Conservation (phyloP, 2,888 invertebrate genomes). For the Steinernema carpocapsae region DNA sequence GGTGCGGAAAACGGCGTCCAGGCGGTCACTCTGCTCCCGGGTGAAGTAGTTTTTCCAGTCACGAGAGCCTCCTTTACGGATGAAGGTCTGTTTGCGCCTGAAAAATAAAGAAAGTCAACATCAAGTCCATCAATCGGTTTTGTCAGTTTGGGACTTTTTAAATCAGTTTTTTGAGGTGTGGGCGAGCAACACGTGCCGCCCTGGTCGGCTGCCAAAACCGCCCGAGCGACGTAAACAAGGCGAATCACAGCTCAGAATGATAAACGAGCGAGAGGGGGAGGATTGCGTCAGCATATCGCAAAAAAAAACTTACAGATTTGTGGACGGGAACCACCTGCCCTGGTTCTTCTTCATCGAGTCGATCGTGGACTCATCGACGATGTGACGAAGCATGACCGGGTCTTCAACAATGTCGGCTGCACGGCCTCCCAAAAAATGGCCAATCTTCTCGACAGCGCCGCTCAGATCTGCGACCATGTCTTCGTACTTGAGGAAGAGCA, state of each 20-base stretch:
- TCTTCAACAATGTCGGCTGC: conserved; percentile 56
- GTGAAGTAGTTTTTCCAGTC: conserved; percentile 68
- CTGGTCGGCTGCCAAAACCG: neutral
- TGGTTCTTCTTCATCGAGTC: conserved; percentile 68
- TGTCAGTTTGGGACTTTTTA: too few relatives aligned
- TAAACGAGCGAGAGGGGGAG: too few relatives aligned
- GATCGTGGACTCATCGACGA: conserved; percentile 59
- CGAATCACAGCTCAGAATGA: too few relatives aligned
- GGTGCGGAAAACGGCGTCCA: conserved; percentile 53
- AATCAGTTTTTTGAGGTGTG: too few relatives aligned
- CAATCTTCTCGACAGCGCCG: conserved; percentile 57
- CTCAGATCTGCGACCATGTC: conserved; percentile 62
- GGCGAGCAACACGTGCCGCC: neutral
- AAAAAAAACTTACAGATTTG: conserved; percentile 49
- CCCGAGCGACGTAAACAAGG: neutral
- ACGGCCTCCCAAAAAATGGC: conserved; percentile 61
- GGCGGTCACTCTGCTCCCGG: conserved; percentile 60
- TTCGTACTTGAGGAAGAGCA: conserved; percentile 64
- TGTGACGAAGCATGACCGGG: conserved; percentile 45
- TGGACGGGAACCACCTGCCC: conserved; percentile 64
- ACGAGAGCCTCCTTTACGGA: conserved; percentile 64
- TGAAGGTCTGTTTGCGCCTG: conserved; percentile 62
- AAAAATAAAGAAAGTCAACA: conserved; percentile 31
- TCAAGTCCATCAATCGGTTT: neutral
- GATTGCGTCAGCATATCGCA: neutral